Evolutionary conservation across 2,113 vertebrate species (phyloP), one percentile per base, ranked within the genome.

Genomic region (Dinomys branickii): DNA sequence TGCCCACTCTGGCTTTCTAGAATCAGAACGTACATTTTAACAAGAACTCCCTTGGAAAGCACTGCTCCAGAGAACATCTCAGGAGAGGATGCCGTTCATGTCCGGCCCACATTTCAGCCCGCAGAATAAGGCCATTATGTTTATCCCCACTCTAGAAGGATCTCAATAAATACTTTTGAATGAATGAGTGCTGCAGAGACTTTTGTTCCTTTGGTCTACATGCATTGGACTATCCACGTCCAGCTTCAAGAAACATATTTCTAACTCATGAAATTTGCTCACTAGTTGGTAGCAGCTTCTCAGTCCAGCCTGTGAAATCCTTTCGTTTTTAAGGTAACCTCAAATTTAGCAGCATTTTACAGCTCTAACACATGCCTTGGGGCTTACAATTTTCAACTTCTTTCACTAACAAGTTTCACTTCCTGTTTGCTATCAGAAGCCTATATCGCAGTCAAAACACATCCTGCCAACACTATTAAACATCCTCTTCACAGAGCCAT

Each of bases 401-500:
- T 41, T 44, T 67, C 30, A 44, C 28, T 50, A 63, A 20, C 12
- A 65, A 22, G 5, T 87, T 52, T 73, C 67, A 28, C 63, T 85
- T 92, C 17, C 35, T 19, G 12, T 47, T 80, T 96, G 38, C 63
- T 86, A 12, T 61, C 17, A 24, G 44, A 90, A 95, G 38, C 69
- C 56, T 47, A 26, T 22, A 77, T 52, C 7, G 44, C 59, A 96
- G 30, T 8, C 17, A 73, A 41, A 33, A 24, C 33, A 67, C 20
- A 20, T 73, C 56, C 54, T n/a, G 8, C 41, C 54, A 54, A 56
- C 47, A 65, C 19, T 54, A 38, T 56, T 63, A 11, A 94, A 61
- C 78, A 38, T 61, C 33, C 77, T 30, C 65, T 19, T 41, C 20
- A 89, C 63, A 85, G 61, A 96, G 41, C 12, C 10, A 75, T 41